These are phyloP conservation scores for Thymelicus acteon DNA, from an alignment of 2,888 invertebrate genomes.

Conservation along the genomic window DNA sequence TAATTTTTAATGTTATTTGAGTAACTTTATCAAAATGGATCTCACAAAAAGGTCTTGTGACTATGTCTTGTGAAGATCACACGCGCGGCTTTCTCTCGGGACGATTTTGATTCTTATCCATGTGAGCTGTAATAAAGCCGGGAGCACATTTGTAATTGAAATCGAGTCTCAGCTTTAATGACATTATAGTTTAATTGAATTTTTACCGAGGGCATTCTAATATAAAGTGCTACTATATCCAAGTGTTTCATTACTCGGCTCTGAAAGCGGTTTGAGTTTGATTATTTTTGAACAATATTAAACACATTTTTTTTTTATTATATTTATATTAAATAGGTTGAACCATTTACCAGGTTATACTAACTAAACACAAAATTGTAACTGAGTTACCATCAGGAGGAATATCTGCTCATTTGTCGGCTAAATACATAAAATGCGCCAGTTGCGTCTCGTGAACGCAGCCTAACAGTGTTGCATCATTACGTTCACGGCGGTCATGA, in stretches of 20 bases:
- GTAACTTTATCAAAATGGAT: slow-evolving; percentile 1
- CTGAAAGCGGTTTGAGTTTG: too few relatives aligned
- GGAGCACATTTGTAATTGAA: slow-evolving; percentile 1
- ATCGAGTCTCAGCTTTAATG: not conserved
- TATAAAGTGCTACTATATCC: too few relatives aligned
- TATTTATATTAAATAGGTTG: too few relatives aligned
- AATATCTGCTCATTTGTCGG: too few relatives aligned
- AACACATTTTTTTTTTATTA: too few relatives aligned
- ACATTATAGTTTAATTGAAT: not conserved
- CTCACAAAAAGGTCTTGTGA: not conserved
- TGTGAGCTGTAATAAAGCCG: slow-evolving; percentile 2
- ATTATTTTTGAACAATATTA: too few relatives aligned
- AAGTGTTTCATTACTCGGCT: too few relatives aligned
- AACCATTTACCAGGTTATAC: too few relatives aligned
- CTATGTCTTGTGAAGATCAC: not conserved
- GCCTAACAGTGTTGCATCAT: slow-evolving; percentile 11
- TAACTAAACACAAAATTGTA: too few relatives aligned
- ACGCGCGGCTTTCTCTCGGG: slow-evolving; percentile 18
- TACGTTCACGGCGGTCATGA: not conserved
- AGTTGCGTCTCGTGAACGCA: not conserved
- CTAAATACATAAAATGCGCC: not conserved
- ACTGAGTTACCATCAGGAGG: too few relatives aligned
- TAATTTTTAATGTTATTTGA: not conserved
- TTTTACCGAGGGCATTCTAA: not conserved
- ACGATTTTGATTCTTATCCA: slow-evolving; percentile 19